Evolutionary conservation across 1,140 invertebrate species (phyloP), one percentile per base, ranked within the genome.

Genomic region (Gonatopus flavifemur): DNA sequence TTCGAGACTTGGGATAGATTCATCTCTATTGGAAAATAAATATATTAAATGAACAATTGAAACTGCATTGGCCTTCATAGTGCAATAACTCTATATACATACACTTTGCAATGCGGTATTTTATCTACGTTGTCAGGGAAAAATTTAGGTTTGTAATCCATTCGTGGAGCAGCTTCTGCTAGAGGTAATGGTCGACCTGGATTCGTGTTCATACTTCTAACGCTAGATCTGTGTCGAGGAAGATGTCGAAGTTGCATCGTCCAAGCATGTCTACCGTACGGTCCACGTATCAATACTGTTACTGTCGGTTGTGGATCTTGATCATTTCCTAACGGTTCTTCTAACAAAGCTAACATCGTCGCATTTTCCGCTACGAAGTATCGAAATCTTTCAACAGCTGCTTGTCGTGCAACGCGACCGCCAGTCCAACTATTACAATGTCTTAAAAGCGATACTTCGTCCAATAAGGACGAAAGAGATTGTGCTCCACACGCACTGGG

Each of bases 261-360:
- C 95, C 95, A 98, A 6, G 91, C 92, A 79, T 94, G 91, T 15
- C 94, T 84, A 0, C 94, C 94, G 79, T 95, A 97, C 0, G 93
- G 90, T 19, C 92, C 90, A 18, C 95, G 83, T 38, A 97, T 88
- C 20, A 98, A 77, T 18, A 94, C 85, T 61, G 86, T 86, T 5
- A 90, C 81, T 0, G 87, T 89, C 5, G 88, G 88, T 62, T 89
- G 87, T 9, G 86, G 86, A 73, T 89, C 87, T 43, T 83, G 86
- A 73, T 88, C 85, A 59, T 89, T 90, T 3, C 89, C 91, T 0
- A 96, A 76, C 13, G 93, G 92, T 69, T 96, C 92, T 69, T 98
- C 95, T 4, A 98, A 70, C 35, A 98, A 72, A 1, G 92, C 93
- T 28, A 98, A 74, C 66, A 98, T 85, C 1, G 91, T 90, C 3